Evolutionary conservation across 2,797 vertebrate species (phyloP), one percentile per base, ranked within the genome.

Genomic region (Sebastes goodei): DNA sequence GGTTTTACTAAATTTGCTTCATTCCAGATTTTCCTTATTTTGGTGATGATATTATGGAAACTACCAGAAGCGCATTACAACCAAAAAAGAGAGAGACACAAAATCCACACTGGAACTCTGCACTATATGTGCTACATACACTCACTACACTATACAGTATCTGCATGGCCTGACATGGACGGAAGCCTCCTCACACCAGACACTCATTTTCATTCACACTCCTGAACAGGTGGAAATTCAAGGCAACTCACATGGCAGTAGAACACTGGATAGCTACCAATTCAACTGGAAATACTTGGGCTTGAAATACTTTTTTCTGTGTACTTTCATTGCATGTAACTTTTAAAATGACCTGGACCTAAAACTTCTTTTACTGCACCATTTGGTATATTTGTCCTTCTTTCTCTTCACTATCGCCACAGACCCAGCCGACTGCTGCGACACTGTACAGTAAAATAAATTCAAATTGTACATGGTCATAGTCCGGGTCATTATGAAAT

Each of bases 1-100:
- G 70, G 23, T 82, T 83, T 84, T 17, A 27, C 3, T 59, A 59
- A 71, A 78, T 64, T 61, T 55, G 20, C 57, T 82, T 68, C 6
- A 70, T 46, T 67, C 4, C 9, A 66, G 38, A 67, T 52, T 61
- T 29, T 70, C 8, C n/a, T 61, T 20, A 38, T 52, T 61, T 32
- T 56, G 23, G 25, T 33, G 2, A 46, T 65, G 10, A n/a, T 29
- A 61, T 68, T 62, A 15, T 61, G 21, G 17, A 23, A 35, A 74
- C n/a, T 59, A 2, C 14, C 7, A 25, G 11, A 38, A 53, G 12
- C 1, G 0, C 32, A 63, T 27, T 25, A 38, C 29, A 30, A 33
- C 23, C 2, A 20, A 15, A 62, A 57, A 63, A 38, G 11, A 63
- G 1, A 63, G 0, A 70, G 5, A 65, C 12, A 61, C 3, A 25